Conservation (phyloP, 2,113 vertebrate species). For the Erpornis zantholeuca region DNA sequence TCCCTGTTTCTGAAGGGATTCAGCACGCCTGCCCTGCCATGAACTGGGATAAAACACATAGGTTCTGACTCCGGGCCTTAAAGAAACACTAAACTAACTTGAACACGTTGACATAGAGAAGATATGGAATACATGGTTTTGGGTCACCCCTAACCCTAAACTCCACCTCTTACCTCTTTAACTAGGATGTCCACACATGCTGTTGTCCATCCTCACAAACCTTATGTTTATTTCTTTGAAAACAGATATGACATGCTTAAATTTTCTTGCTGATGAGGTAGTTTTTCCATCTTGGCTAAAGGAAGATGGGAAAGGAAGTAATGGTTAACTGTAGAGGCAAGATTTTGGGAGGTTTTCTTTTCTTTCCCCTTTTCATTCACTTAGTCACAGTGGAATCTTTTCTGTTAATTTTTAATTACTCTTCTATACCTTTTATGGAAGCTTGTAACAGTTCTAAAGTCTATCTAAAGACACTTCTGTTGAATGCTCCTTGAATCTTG, state of each 20-base stretch:
- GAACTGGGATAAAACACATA: neutral
- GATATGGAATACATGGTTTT: neutral
- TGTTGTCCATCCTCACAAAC: neutral
- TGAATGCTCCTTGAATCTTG: neutral
- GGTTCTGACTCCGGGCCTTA: neutral
- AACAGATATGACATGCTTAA: neutral
- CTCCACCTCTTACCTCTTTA: neutral
- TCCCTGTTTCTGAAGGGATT: neutral
- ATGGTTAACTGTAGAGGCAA: neutral
- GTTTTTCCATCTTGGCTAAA: neutral
- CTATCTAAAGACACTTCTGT: neutral
- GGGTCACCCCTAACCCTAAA: neutral
- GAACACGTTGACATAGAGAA: rapidly evolving
- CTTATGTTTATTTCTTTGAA: neutral
- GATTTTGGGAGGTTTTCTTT: neutral
- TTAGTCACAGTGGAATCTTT: neutral
- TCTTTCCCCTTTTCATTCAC: neutral
- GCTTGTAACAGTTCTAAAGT: neutral
- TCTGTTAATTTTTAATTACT: neutral
- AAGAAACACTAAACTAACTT: neutral
- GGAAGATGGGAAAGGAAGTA: neutral
- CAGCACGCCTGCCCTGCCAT: neutral
- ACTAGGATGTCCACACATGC: neutral
- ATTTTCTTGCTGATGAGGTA: neutral
- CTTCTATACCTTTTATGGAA: neutral